Conservation (phyloP, 2,113 vertebrate species). For the Zosterops borbonicus region DNA sequence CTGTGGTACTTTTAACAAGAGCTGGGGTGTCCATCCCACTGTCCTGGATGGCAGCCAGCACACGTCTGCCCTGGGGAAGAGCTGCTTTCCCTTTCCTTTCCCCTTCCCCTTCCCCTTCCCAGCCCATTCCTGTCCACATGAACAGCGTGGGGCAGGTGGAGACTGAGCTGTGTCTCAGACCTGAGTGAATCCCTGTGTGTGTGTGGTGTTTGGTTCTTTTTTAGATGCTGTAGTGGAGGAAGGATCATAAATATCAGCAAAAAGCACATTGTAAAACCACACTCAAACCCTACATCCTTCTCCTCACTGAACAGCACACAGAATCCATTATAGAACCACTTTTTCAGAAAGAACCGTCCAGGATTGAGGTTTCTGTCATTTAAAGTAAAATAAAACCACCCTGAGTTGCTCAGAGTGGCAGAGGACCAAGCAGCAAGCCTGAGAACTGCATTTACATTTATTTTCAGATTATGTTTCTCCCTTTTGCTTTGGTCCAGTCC, state of each 20-base stretch:
- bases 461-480: background rate
- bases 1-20: slow-evolving; percentile 48
- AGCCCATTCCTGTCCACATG: background rate
- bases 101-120: background rate
- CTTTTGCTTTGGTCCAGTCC: background rate
- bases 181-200: background rate
- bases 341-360: background rate
- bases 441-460: background rate
- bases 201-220: background rate
- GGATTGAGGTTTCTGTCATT: background rate
- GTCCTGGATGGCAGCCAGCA: slow-evolving; percentile 49
- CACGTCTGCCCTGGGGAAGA: background rate
- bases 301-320: background rate
- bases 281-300: background rate
- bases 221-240: background rate
- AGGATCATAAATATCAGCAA: background rate
- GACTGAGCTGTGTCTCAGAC: background rate
- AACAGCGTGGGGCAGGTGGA: background rate
- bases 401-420: background rate
- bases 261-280: background rate
- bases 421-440: background rate
- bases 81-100: background rate
- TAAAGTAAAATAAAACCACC: background rate
- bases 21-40: slow-evolving; percentile 53
- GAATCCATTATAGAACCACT: background rate